phyloP scores from a whole-genome alignment of 2,113 vertebrate genomes.

The Orientallactaga bullata region DNA sequence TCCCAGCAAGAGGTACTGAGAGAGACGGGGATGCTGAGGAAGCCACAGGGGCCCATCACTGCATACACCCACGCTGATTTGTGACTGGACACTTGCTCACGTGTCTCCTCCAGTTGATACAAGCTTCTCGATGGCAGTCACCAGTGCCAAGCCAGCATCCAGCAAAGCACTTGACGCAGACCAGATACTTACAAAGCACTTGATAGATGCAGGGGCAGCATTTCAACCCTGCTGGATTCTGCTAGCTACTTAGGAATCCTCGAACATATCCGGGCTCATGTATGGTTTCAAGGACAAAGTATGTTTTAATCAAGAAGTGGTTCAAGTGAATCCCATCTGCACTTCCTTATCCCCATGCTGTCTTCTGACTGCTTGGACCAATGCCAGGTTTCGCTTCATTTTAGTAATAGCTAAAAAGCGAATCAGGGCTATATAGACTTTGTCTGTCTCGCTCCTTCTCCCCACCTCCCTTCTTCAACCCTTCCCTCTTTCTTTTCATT shows the following conservation, averaged over 20 bases:
- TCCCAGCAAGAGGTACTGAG: neutral
- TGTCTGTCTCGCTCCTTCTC: neutral
- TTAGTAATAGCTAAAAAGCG: conserved; percentile 51
- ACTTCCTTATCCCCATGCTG: conserved; percentile 15
- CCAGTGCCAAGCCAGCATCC: neutral
- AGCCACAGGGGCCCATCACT: neutral
- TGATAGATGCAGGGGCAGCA: neutral
- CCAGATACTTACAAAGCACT: neutral
- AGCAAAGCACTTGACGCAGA: neutral
- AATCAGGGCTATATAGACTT: conserved; percentile 5
- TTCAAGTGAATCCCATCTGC: conserved; percentile 23
- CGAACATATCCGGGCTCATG: neutral
- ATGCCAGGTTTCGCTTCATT: conserved; percentile 59
- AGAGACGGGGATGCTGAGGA: neutral
- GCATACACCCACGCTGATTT: fast-evolving
- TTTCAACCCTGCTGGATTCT: neutral
- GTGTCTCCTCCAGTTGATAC: neutral
- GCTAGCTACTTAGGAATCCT: neutral
- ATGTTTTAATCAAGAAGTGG: conserved; percentile 65
- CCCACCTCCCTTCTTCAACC: neutral
- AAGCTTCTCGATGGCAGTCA: neutral
- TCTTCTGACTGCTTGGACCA: conserved; percentile 10
- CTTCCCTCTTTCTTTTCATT: neutral
- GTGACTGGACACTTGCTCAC: neutral
- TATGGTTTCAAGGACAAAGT: conserved; percentile 81